Evolutionary conservation across 2,888 invertebrate species (phyloP).

Genomic region (Serripes groenlandicus): DNA sequence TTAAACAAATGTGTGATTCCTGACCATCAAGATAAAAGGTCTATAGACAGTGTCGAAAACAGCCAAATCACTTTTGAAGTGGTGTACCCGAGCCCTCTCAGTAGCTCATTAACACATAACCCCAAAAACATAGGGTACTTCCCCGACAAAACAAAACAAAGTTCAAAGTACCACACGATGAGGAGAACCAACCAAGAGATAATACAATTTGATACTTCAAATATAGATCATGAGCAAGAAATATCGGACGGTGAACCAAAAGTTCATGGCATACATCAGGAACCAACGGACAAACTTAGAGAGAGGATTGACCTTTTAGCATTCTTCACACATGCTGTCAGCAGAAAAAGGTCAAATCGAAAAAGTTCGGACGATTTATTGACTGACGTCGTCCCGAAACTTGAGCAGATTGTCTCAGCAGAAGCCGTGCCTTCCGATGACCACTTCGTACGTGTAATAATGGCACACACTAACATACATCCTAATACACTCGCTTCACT

Average conservation of each 20-base stretch:
- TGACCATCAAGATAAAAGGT: too few species aligned
- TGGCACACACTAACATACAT: conserved; percentile 29
- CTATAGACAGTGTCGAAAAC: neutral
- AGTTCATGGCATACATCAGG: neutral
- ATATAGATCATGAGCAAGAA: conserved; percentile 30
- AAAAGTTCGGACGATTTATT: neutral
- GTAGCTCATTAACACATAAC: conserved; percentile 68
- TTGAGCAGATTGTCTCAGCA: neutral
- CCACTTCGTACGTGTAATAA: neutral
- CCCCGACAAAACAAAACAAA: neutral
- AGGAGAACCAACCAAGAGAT: neutral
- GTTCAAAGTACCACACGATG: neutral
- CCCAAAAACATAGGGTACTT: conserved; percentile 59
- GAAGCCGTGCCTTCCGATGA: too few species aligned
- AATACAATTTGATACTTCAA: conserved; percentile 25
- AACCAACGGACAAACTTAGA: neutral
- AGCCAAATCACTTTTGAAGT: conserved; percentile 66
- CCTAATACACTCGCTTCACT: conserved; percentile 34
- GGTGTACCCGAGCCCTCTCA: conserved; percentile 61
- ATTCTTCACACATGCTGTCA: neutral
- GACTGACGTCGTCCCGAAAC: neutral
- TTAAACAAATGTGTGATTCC: neutral
- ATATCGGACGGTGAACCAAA: conserved; percentile 47
- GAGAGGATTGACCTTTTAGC: neutral
- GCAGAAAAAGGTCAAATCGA: neutral